Base-by-base conservation (phyloP, 2,113 vertebrate species). In the Bombycilla garrulus region DNA sequence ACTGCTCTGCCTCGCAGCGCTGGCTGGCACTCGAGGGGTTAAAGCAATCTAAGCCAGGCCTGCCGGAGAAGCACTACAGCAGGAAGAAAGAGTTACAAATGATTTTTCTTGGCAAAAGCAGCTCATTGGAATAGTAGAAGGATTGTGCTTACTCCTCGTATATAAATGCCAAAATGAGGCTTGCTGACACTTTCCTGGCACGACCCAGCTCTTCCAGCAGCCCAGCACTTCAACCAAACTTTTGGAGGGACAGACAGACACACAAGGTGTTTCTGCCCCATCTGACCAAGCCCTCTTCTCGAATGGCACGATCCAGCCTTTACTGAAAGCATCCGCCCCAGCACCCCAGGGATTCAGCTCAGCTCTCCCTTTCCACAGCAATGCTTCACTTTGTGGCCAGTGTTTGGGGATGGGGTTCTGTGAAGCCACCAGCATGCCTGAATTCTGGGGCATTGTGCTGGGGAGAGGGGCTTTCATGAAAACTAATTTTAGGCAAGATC, bases 31-130 rank as follows among this genome's bases (percentile, higher is more conserved):
- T 86, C 33, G 23, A 95, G 94, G 96, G 57, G 96, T 96, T 97
- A 97, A 96, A 78, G 86, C 82, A 90, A 76, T 80, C 73, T 12
- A 74, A 93, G 72, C 89, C 96, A 40, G 84, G 64, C 94, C 92
- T 95, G 94, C 94, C 70, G 87, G 90, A 96, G 92, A 90, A 95
- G 93, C 95, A 87, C 66, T 93, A 42, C 93, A 94, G 92, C 96
- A 97, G 96, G 87, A 92, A 96, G 86, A 98, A 88, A 96, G 97
- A 97, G 90, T 85, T 95, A 79, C 96, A 97, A 97, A 94, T 94
- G 94, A 97, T 97, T 97, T 98, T 98, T 97, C 97, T 98, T 98
- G 97, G 97, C 97, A 97, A 95, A 81, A 90, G 70, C 56, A 36
- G 83, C 87, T 93, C 66, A 19, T 45, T 94, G 92, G 95, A 97